Percentiles rank a stretch among this genome's conserved stretches.
These are phyloP conservation scores for Phrynosoma platyrhinos DNA, from an alignment of 2,113 vertebrate species.

Conservation along the genomic window DNA sequence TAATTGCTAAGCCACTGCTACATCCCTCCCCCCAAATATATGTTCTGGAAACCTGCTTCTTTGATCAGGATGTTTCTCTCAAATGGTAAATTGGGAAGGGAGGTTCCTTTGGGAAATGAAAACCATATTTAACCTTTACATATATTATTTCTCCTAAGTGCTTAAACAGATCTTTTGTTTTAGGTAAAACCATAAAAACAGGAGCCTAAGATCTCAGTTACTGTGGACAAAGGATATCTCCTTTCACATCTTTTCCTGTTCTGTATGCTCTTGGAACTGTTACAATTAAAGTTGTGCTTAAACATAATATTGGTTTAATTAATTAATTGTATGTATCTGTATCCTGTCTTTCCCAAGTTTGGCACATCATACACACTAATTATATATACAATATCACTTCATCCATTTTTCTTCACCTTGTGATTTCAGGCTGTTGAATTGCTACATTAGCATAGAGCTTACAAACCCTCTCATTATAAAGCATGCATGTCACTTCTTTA, in stretches of 20 bases:
- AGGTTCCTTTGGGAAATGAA: neutral
- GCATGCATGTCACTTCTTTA: constrained; percentile 33
- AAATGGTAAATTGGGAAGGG: neutral
- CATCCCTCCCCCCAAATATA: too few species aligned
- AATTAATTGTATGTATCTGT: too few species aligned
- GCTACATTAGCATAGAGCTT: constrained; percentile 59
- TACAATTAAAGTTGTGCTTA: constrained; percentile 37
- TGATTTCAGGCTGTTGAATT: constrained; percentile 63
- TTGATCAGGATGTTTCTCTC: neutral
- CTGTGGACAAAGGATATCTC: neutral
- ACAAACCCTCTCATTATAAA: constrained; percentile 47
- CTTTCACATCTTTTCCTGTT: constrained; percentile 38
- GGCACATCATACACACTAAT: neutral
- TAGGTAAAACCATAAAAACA: constrained; percentile 30
- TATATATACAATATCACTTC: constrained; percentile 56
- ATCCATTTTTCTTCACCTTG: constrained; percentile 35
- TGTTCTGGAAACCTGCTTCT: too few species aligned
- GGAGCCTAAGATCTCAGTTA: constrained; percentile 14
- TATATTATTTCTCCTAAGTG: neutral
- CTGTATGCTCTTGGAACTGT: neutral
- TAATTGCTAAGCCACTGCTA: too few species aligned
- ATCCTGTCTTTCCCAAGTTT: too few species aligned
- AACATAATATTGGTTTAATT: neutral
- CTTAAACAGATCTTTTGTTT: neutral
- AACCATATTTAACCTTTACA: neutral